phyloP scores from a whole-genome alignment of 2,888 invertebrate species.

The Sthenelais limicola region DNA sequence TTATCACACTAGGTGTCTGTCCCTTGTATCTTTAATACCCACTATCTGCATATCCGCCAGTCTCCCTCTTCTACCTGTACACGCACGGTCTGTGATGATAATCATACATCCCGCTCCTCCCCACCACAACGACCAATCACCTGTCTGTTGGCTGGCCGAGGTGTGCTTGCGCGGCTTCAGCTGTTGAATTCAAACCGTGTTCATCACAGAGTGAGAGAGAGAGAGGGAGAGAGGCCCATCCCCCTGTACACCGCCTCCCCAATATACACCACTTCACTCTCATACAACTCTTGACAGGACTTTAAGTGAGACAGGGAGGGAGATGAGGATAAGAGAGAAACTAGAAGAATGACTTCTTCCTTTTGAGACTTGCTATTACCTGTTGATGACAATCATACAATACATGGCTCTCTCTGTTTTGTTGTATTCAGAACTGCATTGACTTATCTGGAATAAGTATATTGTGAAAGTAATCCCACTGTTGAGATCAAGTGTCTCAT shows the following conservation, averaged over 20 bases:
- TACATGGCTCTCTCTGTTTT: too few species aligned
- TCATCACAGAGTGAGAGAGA: background rate
- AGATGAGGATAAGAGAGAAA: background rate
- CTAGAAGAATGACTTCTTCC: background rate
- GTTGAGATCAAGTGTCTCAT: too few species aligned
- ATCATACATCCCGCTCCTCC: constrained; percentile 2
- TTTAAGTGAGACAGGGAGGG: background rate
- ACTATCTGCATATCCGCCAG: too few species aligned
- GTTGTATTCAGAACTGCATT: too few species aligned
- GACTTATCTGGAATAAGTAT: too few species aligned
- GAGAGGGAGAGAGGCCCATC: background rate
- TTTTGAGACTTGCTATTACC: background rate
- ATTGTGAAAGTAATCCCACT: too few species aligned
- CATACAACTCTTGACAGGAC: too few species aligned
- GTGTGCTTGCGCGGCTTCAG: background rate
- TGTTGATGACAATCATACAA: background rate
- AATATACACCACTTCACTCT: too few species aligned
- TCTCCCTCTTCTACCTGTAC: too few species aligned
- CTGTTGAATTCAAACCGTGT: constrained; percentile 21
- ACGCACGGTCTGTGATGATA: background rate
- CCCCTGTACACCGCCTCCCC: too few species aligned
- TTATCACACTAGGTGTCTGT: too few species aligned
- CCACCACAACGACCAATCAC: background rate
- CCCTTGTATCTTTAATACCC: too few species aligned
- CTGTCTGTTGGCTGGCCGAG: background rate